Conservation (phyloP, 2,888 invertebrate genomes). For the Cerceris ruficornis region DNA sequence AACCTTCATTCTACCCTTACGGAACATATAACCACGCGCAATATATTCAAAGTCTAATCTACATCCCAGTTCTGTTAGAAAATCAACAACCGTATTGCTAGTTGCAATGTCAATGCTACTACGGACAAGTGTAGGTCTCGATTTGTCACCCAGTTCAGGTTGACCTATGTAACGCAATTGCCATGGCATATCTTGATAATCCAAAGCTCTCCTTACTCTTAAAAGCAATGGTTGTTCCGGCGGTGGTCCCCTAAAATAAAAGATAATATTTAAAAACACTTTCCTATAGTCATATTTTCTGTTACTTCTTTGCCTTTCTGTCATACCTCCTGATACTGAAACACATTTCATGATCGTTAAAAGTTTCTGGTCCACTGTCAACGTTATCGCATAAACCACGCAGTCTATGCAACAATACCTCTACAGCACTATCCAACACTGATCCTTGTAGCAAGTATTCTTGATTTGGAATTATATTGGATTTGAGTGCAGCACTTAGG, state of each 20-base stretch:
- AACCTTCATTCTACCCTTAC: slow-evolving; percentile 98
- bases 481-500: slow-evolving; percentile 89
- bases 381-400: slow-evolving; percentile 97
- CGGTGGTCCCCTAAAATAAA: slow-evolving; percentile 71
- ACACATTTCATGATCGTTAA: slow-evolving; percentile 96
- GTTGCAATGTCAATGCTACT: slow-evolving; percentile 97
- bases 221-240: slow-evolving; percentile 86
- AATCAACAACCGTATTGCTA: slow-evolving; percentile 94
- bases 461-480: slow-evolving; percentile 95
- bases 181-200: slow-evolving; percentile 92
- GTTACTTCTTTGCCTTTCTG: not conserved
- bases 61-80: slow-evolving; percentile 95
- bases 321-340: slow-evolving; percentile 87
- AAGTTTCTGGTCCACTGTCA: slow-evolving; percentile 94
- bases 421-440: slow-evolving; percentile 94
- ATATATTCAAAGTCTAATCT: slow-evolving; percentile 96
- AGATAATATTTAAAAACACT: not conserved
- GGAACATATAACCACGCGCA: slow-evolving; percentile 95
- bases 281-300: not conserved
- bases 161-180: slow-evolving; percentile 96
- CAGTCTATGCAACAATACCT: slow-evolving; percentile 92
- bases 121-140: slow-evolving; percentile 93
- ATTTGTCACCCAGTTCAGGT: slow-evolving; percentile 94
- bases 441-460: slow-evolving; percentile 97
- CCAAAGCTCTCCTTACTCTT: slow-evolving; percentile 92